These are phyloP conservation scores for Phylloscopus trochilus DNA, from an alignment of 2,113 vertebrate genomes.

Conservation along the genomic window DNA sequence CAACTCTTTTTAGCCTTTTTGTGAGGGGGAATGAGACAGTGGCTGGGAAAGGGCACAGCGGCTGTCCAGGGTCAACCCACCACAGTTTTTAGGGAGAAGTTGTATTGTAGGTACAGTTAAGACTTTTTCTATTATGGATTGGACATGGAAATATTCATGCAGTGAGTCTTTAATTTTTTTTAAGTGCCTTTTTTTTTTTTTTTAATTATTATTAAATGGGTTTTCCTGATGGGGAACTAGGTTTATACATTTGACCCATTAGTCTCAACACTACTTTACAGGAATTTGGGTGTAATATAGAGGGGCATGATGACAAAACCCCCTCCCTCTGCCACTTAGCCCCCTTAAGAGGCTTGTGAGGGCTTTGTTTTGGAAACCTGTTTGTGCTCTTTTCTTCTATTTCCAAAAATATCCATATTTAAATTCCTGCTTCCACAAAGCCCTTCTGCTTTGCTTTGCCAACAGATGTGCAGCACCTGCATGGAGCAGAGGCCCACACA, in stretches of 20 bases:
- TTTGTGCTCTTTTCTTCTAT: neutral
- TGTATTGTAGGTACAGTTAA: neutral
- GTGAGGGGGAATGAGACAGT: neutral
- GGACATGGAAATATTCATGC: neutral
- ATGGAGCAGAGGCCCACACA: neutral
- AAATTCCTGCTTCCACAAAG: neutral
- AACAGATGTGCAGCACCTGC: neutral
- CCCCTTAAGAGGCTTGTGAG: neutral
- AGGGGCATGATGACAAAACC: neutral
- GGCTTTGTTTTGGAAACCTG: neutral
- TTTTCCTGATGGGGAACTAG: neutral
- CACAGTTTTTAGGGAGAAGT: neutral
- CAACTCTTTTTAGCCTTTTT: neutral
- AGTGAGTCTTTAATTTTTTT: neutral
- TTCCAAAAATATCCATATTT: neutral
- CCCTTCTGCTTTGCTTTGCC: neutral
- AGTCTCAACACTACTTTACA: neutral
- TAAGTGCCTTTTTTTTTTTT: neutral
- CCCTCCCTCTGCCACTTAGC: neutral
- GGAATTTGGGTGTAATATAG: neutral
- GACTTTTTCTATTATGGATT: neutral
- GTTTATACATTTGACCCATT: neutral
- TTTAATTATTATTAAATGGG: rapidly evolving
- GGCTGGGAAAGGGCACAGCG: neutral
- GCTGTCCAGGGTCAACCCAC: neutral